phyloP scores from a whole-genome alignment of 2,888 invertebrate genomes.

The Pammene fasciana region DNA sequence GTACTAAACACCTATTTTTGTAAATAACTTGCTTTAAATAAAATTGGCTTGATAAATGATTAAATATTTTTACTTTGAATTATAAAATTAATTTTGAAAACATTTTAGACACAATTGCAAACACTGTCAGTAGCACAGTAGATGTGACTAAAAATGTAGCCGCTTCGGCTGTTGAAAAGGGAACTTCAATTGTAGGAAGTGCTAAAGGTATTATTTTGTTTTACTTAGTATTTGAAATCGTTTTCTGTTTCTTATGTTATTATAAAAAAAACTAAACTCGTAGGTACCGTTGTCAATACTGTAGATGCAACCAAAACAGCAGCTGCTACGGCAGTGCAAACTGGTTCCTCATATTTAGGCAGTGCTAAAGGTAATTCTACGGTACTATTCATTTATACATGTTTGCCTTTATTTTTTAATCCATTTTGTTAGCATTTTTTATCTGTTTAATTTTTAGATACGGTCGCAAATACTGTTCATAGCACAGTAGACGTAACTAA shows the following conservation, averaged over 20 bases:
- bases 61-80: constrained; percentile 27
- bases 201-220: constrained; percentile 42
- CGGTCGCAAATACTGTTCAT: constrained; percentile 53
- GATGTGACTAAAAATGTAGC: constrained; percentile 48
- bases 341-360: constrained; percentile 54
- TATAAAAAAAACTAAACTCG: constrained; percentile 36
- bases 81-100: not conserved
- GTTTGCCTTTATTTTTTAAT: not conserved
- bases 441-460: constrained; percentile 52
- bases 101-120: constrained; percentile 55
- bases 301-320: constrained; percentile 65
- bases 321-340: constrained; percentile 59
- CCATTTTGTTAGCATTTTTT: constrained; percentile 1
- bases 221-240: constrained; percentile 13
- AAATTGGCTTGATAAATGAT: not conserved
- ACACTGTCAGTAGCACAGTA: constrained; percentile 43
- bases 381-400: not conserved
- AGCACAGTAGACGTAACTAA: constrained; percentile 60
- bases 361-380: constrained; percentile 57
- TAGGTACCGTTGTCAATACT: constrained; percentile 62
- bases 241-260: not conserved
- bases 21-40: not conserved
- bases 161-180: constrained; percentile 48
- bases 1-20: not conserved
- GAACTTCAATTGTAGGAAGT: constrained; percentile 42